These are phyloP conservation scores for Macrostomum cliftonense DNA, from an alignment of 2,888 invertebrate species.

Conservation along the genomic window DNA sequence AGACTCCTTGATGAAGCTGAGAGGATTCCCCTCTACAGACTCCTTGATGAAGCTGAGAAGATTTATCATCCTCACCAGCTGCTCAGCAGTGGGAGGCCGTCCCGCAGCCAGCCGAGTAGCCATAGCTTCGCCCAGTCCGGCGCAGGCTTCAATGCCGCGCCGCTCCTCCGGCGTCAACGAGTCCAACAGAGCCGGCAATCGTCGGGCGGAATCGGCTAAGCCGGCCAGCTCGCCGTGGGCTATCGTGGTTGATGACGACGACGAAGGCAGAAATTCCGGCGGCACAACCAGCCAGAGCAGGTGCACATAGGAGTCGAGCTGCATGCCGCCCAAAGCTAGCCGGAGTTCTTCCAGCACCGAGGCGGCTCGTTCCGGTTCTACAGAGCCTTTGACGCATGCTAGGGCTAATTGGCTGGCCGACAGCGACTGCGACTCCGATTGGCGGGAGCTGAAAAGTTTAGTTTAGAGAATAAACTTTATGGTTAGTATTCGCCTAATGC, in stretches of 20 bases:
- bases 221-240: slow-evolving; percentile 44
- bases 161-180: slow-evolving; percentile 55
- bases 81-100: background rate
- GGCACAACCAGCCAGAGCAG: slow-evolving; percentile 69
- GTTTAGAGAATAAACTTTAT: no score
- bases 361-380: slow-evolving; percentile 54
- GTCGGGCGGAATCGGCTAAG: slow-evolving; percentile 49
- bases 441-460: background rate
- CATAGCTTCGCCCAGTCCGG: no score
- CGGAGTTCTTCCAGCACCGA: slow-evolving; percentile 56
- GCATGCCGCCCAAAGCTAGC: slow-evolving; percentile 53
- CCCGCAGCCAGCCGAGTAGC: no score
- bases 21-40: background rate
- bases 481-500: no score
- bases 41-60: no score
- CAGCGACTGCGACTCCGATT: slow-evolving; percentile 17
- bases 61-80: background rate
- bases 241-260: slow-evolving; percentile 8
- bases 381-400: slow-evolving; percentile 69
- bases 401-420: background rate
- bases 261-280: slow-evolving; percentile 44
- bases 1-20: no score
- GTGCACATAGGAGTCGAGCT: slow-evolving; percentile 62
- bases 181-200: slow-evolving; percentile 55
- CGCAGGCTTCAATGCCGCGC: slow-evolving; percentile 46